phyloP scores from a whole-genome alignment of 2,888 invertebrate species.

The Cancer borealis region DNA sequence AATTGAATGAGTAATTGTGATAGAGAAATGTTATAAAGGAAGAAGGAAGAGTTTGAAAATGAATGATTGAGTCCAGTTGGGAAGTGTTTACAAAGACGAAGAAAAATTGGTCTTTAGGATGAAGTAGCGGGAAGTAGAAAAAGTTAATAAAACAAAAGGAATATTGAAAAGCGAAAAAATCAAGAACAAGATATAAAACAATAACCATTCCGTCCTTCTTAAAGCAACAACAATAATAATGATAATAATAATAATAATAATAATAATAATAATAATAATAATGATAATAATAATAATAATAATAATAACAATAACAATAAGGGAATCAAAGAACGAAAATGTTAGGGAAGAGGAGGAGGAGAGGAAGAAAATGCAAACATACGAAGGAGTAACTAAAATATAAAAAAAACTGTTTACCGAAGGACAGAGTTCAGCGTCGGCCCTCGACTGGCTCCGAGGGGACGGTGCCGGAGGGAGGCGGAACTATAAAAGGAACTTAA shows the following conservation, averaged over 20 bases:
- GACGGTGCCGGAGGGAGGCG: background rate
- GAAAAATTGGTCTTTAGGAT: background rate
- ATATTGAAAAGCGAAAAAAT: background rate
- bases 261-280: too few species aligned
- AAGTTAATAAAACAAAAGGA: background rate
- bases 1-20: background rate
- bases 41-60: background rate
- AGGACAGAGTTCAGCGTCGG: background rate
- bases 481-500: constrained; percentile 44
- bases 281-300: too few species aligned
- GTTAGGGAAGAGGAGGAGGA: background rate
- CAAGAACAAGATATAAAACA: too few species aligned
- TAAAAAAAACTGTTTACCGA: background rate
- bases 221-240: too few species aligned
- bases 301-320: background rate
- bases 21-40: background rate
- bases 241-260: too few species aligned
- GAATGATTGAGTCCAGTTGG: background rate
- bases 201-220: too few species aligned
- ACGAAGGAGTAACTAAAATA: background rate
- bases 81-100: background rate
- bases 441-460: background rate
- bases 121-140: too few species aligned
- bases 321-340: background rate
- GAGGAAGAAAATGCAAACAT: background rate